Evolutionary conservation across 2,797 vertebrate species (phyloP), one percentile per base, ranked within the genome.

Genomic region (Valencia hispanica): DNA sequence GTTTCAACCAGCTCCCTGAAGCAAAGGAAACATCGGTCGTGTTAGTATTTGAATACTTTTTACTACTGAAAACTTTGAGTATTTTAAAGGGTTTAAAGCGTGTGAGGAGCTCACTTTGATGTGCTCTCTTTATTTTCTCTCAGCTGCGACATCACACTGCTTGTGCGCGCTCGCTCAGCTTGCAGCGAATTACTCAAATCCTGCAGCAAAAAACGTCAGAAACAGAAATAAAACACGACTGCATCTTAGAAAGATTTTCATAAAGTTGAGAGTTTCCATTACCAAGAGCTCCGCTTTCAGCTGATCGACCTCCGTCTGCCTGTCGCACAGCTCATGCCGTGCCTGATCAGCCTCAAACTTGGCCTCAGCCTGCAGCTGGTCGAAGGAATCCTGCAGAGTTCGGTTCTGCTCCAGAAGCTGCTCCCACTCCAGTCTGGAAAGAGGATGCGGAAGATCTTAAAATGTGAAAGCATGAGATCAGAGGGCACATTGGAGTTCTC

Each of bases 291-390:
- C 94, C 11, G 86, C 89, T 87, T 95, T 96, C 83, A 97, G 93
- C 57, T 93, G 81, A 73, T 95, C 90, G 43, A 87, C 91, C 89
- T 98, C 96, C 81, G 95, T 92, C 85, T 94, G 96, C 88, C 87
- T 91, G 65, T 95, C 95, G 59, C 94, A 91, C 77, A 98, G 94
- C 77, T 96, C 94, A 88, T 96, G 96, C 74, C 90, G 93, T 66
- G 96, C 91, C 73, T 97, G 96, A 84, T 98, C 97, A 0, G 93
- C 92, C 80, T 99, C 97, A 94, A 98, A 99, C 90, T 97, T 97
- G 18, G 95, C 90, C 87, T 98, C 97, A 57, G 98, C 98, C 85
- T 98, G 97, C 72, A 98, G 92, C 74, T 97, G 97, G 82, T 99
- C 97, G 17, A 95, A 97, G 41, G 95, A 95, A 83, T 99, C 98